These are phyloP conservation scores for Ciconia stormi DNA, from an alignment of 2,113 vertebrate genomes.

Conservation along the genomic window DNA sequence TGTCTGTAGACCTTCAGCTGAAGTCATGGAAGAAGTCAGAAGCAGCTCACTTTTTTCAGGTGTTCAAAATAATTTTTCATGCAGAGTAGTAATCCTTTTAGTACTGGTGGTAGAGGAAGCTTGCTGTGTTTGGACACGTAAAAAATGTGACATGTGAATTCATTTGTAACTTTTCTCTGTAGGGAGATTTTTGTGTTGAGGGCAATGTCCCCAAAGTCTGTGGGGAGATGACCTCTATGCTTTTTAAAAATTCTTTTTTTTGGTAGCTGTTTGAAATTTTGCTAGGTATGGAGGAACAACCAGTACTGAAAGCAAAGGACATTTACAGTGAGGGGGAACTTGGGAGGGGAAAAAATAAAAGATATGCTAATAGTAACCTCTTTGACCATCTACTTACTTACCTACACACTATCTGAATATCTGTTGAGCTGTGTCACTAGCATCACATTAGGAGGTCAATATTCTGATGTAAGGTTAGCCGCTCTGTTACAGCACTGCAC, in stretches of 20 bases:
- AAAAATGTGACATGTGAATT: background rate
- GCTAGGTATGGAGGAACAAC: background rate
- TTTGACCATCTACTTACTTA: background rate
- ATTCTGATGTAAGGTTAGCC: background rate
- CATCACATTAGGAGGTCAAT: background rate
- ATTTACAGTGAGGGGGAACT: background rate
- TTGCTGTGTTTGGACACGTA: background rate
- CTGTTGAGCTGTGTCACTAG: background rate
- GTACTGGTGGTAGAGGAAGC: background rate
- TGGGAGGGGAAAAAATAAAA: background rate
- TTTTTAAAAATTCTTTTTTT: background rate
- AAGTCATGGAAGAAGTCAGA: background rate
- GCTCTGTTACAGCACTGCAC: background rate
- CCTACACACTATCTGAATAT: background rate
- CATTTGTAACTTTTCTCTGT: background rate
- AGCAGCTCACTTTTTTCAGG: background rate
- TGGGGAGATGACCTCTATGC: background rate
- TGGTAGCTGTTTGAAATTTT: background rate
- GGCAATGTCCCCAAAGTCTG: background rate
- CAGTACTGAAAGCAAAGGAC: background rate
- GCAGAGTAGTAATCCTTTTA: background rate
- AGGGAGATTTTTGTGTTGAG: background rate
- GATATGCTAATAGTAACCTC: background rate
- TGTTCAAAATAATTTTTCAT: background rate
- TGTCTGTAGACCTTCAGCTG: background rate